These are phyloP conservation scores for Neolamprologus kungweensis DNA, from an alignment of 2,113 vertebrate species.

Conservation along the genomic window DNA sequence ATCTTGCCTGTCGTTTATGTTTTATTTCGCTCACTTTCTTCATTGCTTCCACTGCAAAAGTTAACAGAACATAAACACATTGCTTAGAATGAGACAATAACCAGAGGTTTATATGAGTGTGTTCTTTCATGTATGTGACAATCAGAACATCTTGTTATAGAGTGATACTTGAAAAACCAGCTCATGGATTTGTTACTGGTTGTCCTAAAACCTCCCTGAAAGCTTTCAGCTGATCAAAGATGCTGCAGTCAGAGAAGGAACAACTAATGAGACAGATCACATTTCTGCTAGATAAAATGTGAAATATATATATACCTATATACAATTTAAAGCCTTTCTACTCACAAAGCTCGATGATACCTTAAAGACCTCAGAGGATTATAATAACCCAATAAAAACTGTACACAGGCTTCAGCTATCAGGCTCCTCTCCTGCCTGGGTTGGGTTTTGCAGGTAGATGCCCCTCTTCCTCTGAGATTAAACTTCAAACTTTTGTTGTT, in stretches of 20 bases:
- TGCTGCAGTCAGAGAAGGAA: not conserved
- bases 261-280: not conserved
- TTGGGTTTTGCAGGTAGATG: not conserved
- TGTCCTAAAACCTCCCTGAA: not conserved
- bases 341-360: accelerated
- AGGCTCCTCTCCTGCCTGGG: not conserved
- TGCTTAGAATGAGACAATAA: not conserved
- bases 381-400: not conserved
- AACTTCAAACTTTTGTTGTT: not conserved
- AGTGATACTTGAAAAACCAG: not conserved
- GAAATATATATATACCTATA: not conserved
- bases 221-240: not conserved
- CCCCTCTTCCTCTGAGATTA: not conserved
- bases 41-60: slow-evolving; percentile 85
- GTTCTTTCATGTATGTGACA: not conserved
- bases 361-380: not conserved
- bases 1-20: slow-evolving; percentile 88
- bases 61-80: not conserved
- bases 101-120: not conserved
- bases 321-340: not conserved
- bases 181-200: not conserved
- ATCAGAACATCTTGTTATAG: not conserved
- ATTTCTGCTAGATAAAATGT: not conserved
- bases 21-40: slow-evolving; percentile 91
- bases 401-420: not conserved